A percentile compares a stretch with the other conserved stretches of the same genome.
Evolutionary conservation across 2,113 vertebrate genomes (phyloP).

Genomic region (Hepsetus odoe): DNA sequence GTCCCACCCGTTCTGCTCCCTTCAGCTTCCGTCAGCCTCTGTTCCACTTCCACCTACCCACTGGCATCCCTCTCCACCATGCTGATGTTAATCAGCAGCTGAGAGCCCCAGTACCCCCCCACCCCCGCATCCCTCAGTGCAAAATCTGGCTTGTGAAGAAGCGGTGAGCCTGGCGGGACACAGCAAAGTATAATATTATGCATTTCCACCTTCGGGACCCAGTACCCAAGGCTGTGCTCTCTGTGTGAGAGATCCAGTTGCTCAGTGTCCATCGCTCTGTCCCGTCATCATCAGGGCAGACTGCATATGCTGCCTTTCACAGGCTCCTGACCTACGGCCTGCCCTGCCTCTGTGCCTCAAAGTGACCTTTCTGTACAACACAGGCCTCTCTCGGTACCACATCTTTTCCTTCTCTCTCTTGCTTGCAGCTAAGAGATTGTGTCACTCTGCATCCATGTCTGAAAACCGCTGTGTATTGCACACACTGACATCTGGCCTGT

Average conservation of each 20-base stretch:
- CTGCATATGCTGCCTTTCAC: slow-evolving; percentile 65
- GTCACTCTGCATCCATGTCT: slow-evolving; percentile 33
- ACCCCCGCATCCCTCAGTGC: too few species aligned
- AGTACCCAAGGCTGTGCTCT: neutral
- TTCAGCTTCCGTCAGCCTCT: neutral
- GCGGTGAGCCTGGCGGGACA: neutral
- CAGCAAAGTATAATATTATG: slow-evolving; percentile 42
- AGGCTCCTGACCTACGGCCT: slow-evolving; percentile 48
- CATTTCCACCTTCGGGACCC: slow-evolving; percentile 19
- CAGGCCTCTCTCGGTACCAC: neutral
- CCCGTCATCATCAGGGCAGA: slow-evolving; percentile 38
- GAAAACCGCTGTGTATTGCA: slow-evolving; percentile 10
- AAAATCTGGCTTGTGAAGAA: slow-evolving; percentile 38
- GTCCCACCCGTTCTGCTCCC: slow-evolving; percentile 1
- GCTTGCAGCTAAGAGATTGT: neutral
- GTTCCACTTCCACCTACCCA: slow-evolving; percentile 4
- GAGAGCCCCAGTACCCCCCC: slow-evolving; percentile 14
- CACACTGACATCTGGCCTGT: slow-evolving; percentile 27
- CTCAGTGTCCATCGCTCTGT: slow-evolving; percentile 29
- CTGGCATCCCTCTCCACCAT: slow-evolving; percentile 2
- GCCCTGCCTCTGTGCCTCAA: slow-evolving; percentile 50
- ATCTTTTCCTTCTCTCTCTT: neutral
- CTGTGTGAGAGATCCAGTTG: slow-evolving; percentile 7
- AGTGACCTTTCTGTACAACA: slow-evolving; percentile 59
- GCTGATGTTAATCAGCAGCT: slow-evolving; percentile 48